Evolutionary conservation across 2,113 vertebrate genomes (phyloP).

Genomic region (Poicephalus gulielmi): DNA sequence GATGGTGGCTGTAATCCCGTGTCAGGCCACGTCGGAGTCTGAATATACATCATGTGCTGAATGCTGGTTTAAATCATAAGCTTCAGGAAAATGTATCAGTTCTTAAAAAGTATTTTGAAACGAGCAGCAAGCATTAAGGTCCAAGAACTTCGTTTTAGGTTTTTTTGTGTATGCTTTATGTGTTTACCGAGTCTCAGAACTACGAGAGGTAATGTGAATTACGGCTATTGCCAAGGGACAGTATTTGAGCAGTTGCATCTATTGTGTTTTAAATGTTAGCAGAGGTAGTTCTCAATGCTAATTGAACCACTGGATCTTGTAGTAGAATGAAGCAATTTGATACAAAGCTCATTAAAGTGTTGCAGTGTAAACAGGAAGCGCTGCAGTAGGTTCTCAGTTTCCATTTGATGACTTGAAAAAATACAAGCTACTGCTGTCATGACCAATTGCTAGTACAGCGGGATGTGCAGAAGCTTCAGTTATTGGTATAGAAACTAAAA

Average conservation of each 20-base stretch:
- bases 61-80: not conserved
- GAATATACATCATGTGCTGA: not conserved
- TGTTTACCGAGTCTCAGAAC: not conserved
- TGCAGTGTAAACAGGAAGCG: not conserved
- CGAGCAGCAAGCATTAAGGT: not conserved
- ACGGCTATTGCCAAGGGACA: not conserved
- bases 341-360: rapidly evolving
- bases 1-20: not conserved
- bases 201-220: not conserved
- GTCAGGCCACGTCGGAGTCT: not conserved
- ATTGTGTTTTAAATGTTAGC: not conserved
- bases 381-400: not conserved
- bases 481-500: not conserved
- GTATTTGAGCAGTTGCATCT: not conserved
- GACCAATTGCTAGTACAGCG: not conserved
- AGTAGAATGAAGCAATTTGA: not conserved
- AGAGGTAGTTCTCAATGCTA: not conserved
- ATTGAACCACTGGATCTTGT: not conserved
- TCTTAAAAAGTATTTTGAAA: not conserved
- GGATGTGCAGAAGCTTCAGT: not conserved
- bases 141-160: not conserved
- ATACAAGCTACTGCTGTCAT: not conserved
- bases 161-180: not conserved
- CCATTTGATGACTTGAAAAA: not conserved
- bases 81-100: not conserved